Evolutionary conservation across 2,888 invertebrate species (phyloP).

Genomic region (Meiosimyza platycephala): DNA sequence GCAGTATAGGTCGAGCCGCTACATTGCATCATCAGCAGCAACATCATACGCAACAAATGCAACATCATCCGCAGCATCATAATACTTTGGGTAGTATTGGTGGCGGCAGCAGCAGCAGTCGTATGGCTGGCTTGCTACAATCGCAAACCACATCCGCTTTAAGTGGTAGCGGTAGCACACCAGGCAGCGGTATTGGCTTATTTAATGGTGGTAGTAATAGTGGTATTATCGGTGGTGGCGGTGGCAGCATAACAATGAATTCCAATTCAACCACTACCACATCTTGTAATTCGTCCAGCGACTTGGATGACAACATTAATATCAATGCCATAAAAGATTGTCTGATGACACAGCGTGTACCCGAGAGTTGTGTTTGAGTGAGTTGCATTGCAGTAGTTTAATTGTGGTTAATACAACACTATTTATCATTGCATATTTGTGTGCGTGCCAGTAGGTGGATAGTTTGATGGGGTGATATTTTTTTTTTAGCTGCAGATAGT

Average conservation of each 20-base stretch:
- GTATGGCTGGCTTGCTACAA: conserved; percentile 45
- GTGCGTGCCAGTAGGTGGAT: not conserved
- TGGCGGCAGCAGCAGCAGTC: conserved; percentile 39
- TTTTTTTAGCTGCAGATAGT: too few species aligned
- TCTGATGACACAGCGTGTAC: conserved; percentile 86
- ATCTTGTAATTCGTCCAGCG: conserved; percentile 63
- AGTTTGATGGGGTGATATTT: too few species aligned
- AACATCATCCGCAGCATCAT: conserved; percentile 51
- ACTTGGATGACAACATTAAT: conserved; percentile 73
- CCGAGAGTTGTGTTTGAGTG: conserved; percentile 86
- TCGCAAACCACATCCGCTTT: conserved; percentile 50
- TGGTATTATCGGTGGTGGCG: conserved; percentile 51
- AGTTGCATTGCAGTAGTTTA: conserved; percentile 12
- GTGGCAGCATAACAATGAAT: conserved; percentile 37
- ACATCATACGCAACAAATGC: conserved; percentile 35
- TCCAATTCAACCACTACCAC: conserved; percentile 57
- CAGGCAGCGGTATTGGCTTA: conserved; percentile 54
- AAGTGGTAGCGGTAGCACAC: conserved; percentile 50
- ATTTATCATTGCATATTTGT: not conserved
- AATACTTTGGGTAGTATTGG: conserved; percentile 46
- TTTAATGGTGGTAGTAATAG: conserved; percentile 48
- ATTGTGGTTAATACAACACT: not conserved
- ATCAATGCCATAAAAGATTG: conserved; percentile 89
- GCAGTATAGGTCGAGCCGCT: conserved; percentile 45
- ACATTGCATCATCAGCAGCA: conserved; percentile 30